Evolutionary conservation across 2,888 invertebrate species (phyloP), one percentile per base, ranked within the genome.

Genomic region (Theristus sp.): DNA sequence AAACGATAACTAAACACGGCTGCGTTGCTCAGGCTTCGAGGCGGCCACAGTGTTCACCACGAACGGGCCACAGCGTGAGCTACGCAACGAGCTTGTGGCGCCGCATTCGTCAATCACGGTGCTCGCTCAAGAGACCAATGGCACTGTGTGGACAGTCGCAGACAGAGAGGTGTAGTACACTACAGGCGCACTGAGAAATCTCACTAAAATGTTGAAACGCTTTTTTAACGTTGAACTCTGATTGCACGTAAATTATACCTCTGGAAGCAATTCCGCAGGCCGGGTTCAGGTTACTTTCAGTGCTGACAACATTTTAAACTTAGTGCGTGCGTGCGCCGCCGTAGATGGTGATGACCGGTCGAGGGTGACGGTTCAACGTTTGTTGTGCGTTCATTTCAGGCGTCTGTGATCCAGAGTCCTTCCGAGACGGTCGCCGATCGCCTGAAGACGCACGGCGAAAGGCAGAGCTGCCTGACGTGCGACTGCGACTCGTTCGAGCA

Each of bases 111-210:
- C 84, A 56, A 89, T 89, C 71, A 82, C 84, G 1, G 84, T 87
- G 0, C 77, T 89, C 26, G 86, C 89, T 0, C 74, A 89, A 66
- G 87, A 89, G 74, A 87, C 87, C 1, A 87, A 88, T 69, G 89
- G 87, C 25, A 72, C 74, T 0, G 66, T 73, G 29, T 76, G 38
- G 38, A 38, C 38, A 6, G 38, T 38, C 10, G 38, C 38, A 6
- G 38, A 38, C 17, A 38, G 17, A 17, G 10, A 38, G 38, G 38
- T 38, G 17, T 17, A 38, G 38, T 17, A 38, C 17, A 38, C 38
- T n/a, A n/a, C n/a, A n/a, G n/a, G n/a, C n/a, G n/a, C n/a, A n/a
- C n/a, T n/a, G n/a, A n/a, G n/a, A n/a, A n/a, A n/a, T n/a, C n/a
- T n/a, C n/a, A n/a, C n/a, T n/a, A n/a, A n/a, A n/a, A n/a, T n/a